Conservation (phyloP, 1,140 invertebrate species). For the Drosophila santomea region DNA sequence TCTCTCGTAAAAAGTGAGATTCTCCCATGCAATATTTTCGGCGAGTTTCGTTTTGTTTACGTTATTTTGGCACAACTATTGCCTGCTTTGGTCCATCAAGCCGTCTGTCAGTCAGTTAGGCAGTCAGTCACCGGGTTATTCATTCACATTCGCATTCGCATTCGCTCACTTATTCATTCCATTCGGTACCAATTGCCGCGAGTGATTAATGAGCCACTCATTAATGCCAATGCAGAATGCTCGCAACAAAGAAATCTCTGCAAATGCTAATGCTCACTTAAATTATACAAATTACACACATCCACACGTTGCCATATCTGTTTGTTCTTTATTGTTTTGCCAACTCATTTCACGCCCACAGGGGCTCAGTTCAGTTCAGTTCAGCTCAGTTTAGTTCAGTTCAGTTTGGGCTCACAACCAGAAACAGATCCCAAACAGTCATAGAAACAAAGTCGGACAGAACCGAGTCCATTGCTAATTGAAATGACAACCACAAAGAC, state of each 20-base stretch:
- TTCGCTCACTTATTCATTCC: conserved; percentile 33
- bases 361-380: background rate
- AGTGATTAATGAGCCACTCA: conserved; percentile 74
- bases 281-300: conserved; percentile 64
- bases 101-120: background rate
- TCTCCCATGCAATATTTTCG: conserved; percentile 22
- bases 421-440: conserved; percentile 15
- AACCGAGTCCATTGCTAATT: conserved; percentile 41
- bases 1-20: conserved; percentile 12
- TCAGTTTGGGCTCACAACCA: background rate
- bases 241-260: conserved; percentile 37
- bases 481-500: conserved; percentile 41
- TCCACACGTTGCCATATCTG: conserved; percentile 17
- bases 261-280: conserved; percentile 57
- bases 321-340: conserved; percentile 49
- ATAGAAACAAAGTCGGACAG: conserved; percentile 15
- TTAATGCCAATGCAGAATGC: conserved; percentile 57
- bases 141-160: conserved; percentile 12
- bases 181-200: conserved; percentile 41
- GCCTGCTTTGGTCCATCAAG: conserved; percentile 21
- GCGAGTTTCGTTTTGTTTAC: conserved; percentile 7
- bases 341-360: conserved; percentile 39
- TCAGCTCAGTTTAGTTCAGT: too few species aligned
- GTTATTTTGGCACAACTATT: conserved; percentile 36
- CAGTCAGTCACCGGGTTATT: conserved; percentile 13